A percentile compares a stretch with the other conserved stretches of the same genome.
These are phyloP conservation scores for human DNA, from an alignment of 2,113 vertebrate genomes.

Conservation along the genomic window DNA sequence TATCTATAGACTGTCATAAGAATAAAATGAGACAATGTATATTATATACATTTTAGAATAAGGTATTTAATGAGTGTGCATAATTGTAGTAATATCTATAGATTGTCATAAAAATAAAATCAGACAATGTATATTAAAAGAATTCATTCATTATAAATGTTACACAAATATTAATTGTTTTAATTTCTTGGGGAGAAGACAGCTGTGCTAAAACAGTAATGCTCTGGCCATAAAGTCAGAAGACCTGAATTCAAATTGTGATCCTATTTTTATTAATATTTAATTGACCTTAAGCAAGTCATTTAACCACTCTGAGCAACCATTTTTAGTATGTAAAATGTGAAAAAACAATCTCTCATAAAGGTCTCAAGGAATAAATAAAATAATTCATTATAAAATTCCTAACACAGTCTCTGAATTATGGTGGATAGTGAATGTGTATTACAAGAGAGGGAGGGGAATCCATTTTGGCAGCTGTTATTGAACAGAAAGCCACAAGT, in stretches of 20 bases:
- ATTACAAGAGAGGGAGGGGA: background rate
- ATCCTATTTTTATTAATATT: background rate
- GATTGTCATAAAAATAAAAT: no score
- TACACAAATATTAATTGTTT: background rate
- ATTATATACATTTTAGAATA: background rate
- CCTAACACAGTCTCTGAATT: background rate
- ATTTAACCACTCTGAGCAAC: background rate
- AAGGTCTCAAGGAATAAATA: background rate
- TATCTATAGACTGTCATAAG: background rate
- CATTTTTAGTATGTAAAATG: background rate
- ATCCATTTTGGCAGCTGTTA: background rate
- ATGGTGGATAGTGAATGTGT: background rate
- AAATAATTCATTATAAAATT: conserved; percentile 31
- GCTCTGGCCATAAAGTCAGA: background rate
- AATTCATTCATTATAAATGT: conserved; percentile 3
- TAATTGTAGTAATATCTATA: no score
- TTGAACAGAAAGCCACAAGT: background rate
- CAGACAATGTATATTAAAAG: background rate
- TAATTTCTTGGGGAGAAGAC: background rate
- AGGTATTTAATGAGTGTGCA: no score
- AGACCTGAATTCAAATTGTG: conserved; percentile 7
- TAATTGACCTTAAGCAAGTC: background rate
- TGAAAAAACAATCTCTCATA: background rate
- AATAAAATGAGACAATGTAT: background rate
- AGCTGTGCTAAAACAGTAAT: background rate